Conservation (phyloP, 35 echinoderm and acorn worm genomes). For the Lytechinus variegatus region DNA sequence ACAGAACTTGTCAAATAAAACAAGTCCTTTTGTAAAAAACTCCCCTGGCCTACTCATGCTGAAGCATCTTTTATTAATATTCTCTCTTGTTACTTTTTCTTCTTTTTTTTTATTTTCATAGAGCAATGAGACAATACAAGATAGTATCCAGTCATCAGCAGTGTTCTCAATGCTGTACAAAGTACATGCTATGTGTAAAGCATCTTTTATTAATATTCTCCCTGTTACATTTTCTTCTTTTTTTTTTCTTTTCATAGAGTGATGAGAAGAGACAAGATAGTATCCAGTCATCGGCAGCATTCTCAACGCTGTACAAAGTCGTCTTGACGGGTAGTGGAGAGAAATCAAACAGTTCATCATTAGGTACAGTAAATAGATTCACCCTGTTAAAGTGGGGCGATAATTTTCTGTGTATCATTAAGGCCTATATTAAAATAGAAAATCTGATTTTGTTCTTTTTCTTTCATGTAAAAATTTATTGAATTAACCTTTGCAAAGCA, state of each 20-base stretch:
- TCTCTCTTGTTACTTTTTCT: not conserved
- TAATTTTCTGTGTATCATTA: no score
- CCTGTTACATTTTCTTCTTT: not conserved
- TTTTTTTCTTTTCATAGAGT: slow-evolving; percentile 6
- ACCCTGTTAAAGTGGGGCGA: not conserved
- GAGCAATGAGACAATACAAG: slow-evolving; percentile 59
- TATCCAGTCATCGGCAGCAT: slow-evolving; percentile 39
- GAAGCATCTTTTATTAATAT: no score
- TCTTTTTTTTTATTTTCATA: not conserved
- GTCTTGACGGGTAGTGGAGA: slow-evolving; percentile 55
- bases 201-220: no score
- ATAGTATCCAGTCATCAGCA: slow-evolving; percentile 42
- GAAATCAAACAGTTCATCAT: slow-evolving; percentile 59
- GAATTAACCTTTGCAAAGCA: no score
- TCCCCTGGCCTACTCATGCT: no score
- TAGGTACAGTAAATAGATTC: slow-evolving; percentile 47
- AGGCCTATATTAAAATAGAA: no score
- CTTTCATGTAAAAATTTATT: no score
- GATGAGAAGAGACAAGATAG: slow-evolving; percentile 63
- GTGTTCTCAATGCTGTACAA: slow-evolving; percentile 66
- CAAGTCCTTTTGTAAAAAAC: no score
- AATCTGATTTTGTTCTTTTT: no score
- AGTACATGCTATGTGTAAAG: no score
- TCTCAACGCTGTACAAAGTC: slow-evolving; percentile 67
- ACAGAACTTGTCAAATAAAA: no score